These are phyloP conservation scores for Spilosoma lubricipeda DNA, from an alignment of 2,888 invertebrate species.

Conservation along the genomic window DNA sequence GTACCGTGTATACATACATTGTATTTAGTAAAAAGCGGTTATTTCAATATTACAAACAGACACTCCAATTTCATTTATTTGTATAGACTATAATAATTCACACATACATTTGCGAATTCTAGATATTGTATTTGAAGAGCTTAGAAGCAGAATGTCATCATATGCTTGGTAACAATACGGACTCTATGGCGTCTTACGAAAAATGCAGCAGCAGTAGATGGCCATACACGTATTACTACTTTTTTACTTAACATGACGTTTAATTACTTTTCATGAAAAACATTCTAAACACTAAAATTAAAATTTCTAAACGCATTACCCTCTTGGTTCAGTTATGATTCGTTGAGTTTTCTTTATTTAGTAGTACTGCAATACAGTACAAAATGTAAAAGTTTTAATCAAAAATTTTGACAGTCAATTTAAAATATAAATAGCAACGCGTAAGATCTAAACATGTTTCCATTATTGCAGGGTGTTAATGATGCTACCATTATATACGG, in stretches of 20 bases:
- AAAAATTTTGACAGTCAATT: not conserved
- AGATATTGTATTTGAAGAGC: slow-evolving; percentile 70
- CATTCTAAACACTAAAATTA: not conserved
- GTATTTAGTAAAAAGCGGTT: no score
- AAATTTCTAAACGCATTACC: not conserved
- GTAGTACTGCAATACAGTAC: not conserved
- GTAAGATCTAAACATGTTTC: not conserved
- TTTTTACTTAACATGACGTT: not conserved
- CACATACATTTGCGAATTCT: slow-evolving; percentile 13
- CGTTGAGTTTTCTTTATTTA: not conserved
- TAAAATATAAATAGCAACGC: not conserved
- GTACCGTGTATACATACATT: no score
- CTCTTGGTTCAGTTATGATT: not conserved
- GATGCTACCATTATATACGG: slow-evolving; percentile 58
- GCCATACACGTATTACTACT: slow-evolving; percentile 6
- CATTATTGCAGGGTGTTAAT: slow-evolving; percentile 61
- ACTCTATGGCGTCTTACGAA: slow-evolving; percentile 60
- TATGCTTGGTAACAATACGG: slow-evolving; percentile 55
- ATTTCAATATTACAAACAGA: no score
- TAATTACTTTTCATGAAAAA: not conserved
- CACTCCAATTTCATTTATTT: no score
- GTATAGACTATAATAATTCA: not conserved
- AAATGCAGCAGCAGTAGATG: slow-evolving; percentile 54
- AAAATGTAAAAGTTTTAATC: not conserved
- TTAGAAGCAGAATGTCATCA: slow-evolving; percentile 75